Conservation (phyloP, 2,888 invertebrate genomes). For the Synanthedon myopaeformis region DNA sequence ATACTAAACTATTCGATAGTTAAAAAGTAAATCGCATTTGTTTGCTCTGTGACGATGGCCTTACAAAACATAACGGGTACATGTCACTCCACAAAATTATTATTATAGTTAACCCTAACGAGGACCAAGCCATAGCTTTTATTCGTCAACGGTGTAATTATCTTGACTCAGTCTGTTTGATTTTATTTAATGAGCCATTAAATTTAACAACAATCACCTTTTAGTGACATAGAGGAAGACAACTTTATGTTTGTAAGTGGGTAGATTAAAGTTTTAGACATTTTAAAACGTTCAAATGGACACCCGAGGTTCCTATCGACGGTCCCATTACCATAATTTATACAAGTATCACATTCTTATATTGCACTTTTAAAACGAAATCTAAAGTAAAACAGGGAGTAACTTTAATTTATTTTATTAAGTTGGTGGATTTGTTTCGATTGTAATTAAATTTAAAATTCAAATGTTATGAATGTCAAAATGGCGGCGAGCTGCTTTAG, state of each 20-base stretch:
- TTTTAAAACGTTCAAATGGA: neutral
- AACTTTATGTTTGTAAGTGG: conserved; percentile 57
- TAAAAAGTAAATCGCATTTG: too few relatives aligned
- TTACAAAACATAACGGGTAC: neutral
- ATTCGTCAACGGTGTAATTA: conserved; percentile 32
- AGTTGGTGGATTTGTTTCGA: too few relatives aligned
- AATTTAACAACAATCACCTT: conserved; percentile 66
- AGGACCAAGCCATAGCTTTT: conserved; percentile 12
- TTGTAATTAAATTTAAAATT: too few relatives aligned
- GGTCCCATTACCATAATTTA: conserved; percentile 4
- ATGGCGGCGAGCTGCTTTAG: too few relatives aligned
- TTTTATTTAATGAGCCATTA: conserved; percentile 59
- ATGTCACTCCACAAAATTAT: conserved; percentile 2
- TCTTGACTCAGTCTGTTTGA: conserved; percentile 37
- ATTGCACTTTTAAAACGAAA: too few relatives aligned
- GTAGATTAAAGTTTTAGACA: conserved; percentile 25
- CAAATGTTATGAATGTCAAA: too few relatives aligned
- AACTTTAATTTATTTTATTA: too few relatives aligned
- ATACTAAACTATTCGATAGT: too few relatives aligned
- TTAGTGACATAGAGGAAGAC: conserved; percentile 53
- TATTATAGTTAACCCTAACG: conserved; percentile 3
- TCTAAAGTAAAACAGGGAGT: too few relatives aligned
- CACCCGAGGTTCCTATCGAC: neutral
- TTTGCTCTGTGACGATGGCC: too few relatives aligned
- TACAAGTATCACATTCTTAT: neutral